Conservation (phyloP, 2,888 invertebrate genomes). For the Drosophila affinis region DNA sequence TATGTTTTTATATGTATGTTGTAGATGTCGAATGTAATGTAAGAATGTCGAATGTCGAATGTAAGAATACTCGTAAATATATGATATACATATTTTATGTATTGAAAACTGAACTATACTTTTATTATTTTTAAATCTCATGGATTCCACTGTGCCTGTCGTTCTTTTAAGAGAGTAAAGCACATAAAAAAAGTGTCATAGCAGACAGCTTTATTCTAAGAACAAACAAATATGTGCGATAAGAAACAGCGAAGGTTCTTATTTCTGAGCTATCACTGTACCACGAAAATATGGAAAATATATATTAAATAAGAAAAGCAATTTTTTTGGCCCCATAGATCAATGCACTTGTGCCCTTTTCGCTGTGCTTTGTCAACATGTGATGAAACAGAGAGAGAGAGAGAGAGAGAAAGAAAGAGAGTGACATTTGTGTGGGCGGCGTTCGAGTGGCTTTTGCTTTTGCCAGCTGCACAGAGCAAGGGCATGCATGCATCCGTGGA, state of each 20-base stretch:
- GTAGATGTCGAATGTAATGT: neutral
- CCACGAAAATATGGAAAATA: neutral
- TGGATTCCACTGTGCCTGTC: too few relatives aligned
- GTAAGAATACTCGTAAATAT: neutral
- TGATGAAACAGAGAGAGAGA: neutral
- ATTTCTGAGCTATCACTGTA: neutral
- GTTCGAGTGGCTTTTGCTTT: constrained; percentile 40
- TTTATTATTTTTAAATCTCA: neutral
- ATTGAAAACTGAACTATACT: neutral
- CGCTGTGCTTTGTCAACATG: neutral
- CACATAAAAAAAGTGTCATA: neutral
- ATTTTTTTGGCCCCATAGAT: constrained; percentile 8
- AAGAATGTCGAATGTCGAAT: too few relatives aligned
- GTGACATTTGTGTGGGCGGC: constrained; percentile 49
- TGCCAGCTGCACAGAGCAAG: constrained; percentile 29
- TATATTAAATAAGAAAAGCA: neutral
- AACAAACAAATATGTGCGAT: too few relatives aligned
- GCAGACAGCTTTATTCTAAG: neutral
- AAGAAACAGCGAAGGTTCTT: neutral
- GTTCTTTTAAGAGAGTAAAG: neutral
- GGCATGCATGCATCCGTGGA: constrained; percentile 39
- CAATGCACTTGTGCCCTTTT: constrained; percentile 30
- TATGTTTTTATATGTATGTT: constrained; percentile 18
- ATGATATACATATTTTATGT: neutral
- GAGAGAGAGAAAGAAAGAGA: constrained; percentile 9